Percentiles rank a stretch among this genome's conserved stretches.
These are phyloP conservation scores for Poecilia wingei DNA, from an alignment of 2,797 vertebrate genomes.

Conservation along the genomic window DNA sequence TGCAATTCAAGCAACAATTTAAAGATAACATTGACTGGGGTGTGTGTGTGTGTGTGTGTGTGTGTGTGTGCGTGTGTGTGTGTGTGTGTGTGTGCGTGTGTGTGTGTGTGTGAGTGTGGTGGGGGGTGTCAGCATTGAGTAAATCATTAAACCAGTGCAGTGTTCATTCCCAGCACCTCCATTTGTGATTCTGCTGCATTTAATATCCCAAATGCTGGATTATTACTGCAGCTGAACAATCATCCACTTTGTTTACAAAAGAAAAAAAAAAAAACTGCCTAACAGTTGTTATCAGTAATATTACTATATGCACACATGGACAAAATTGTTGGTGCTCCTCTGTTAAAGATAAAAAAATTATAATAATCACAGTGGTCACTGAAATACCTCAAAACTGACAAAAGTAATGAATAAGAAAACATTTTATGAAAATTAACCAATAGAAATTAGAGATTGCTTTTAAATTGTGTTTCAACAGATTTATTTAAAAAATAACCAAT, in stretches of 20 bases:
- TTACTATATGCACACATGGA: too few relatives aligned
- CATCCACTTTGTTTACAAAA: not conserved
- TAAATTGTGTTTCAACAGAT: too few relatives aligned
- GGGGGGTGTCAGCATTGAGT: constrained; percentile 27
- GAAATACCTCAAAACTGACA: too few relatives aligned
- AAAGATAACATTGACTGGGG: constrained; percentile 45
- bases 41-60: constrained; percentile 10
- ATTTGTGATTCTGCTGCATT: constrained; percentile 22
- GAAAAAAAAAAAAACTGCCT: too few relatives aligned
- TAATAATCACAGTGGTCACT: too few relatives aligned
- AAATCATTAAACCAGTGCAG: constrained; percentile 45
- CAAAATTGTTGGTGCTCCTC: too few relatives aligned
- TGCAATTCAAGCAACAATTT: constrained; percentile 23
- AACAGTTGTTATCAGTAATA: too few relatives aligned
- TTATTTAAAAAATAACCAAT: too few relatives aligned
- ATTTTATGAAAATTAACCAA: too few relatives aligned
- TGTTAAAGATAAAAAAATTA: too few relatives aligned
- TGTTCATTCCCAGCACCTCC: constrained; percentile 19
- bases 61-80: not conserved
- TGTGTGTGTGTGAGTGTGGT: not conserved
- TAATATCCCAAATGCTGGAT: not conserved
- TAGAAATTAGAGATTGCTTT: too few relatives aligned
- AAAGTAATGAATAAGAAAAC: too few relatives aligned
- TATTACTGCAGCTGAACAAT: not conserved
- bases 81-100: constrained; percentile 6